Base-by-base conservation (phyloP, 2,113 vertebrate genomes). In the Sander vitreus region DNA sequence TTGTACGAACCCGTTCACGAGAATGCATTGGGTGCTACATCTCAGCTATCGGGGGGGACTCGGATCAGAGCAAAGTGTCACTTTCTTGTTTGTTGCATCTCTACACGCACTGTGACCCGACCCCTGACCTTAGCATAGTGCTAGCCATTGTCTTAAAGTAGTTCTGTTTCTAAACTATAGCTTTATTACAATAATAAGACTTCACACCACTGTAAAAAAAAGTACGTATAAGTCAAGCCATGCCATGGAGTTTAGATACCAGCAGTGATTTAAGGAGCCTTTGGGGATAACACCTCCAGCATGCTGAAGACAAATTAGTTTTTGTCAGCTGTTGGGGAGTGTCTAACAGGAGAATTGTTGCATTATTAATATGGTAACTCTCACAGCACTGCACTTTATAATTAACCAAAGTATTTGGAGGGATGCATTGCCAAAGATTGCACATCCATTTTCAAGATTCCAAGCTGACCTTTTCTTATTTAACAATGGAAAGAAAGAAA, bases 291-390 rank as follows among this genome's bases (percentile, higher is more conserved):
- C 55, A 51, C 45, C 65, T 53, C 45, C 54, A 59, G 45, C 27
- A 27, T 25, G 21, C n/a, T 27, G 21, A 39, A 69, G 54, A 60
- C 54, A 51, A 51, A 78, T 78, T 15, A 60, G 55, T 60, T 69
- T 68, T 60, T 19, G 59, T 77, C 45, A 50, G 25, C 53, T 59
- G 6, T 19, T 39, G 43, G 65, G 45, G 21, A 36, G 54, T 51
- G 21, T 68, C 48, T 25, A 59, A 68, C 43, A 13, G 21, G 21
- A 15, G 6, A 69, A 60, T 62, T 47, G 39, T 63, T 73, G 21
- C 27, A 55, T 43, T 25, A 57, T 71, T 18, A 23, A 39, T 55
- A 23, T 55, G 6, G 9, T 60, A 15, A 33, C 55, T 30, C 54
- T 47, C 16, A 27, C 16, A 59, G 71, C 23, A 48, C 11, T 47